A percentile compares a stretch with the other conserved stretches of the same genome.
Conservation (phyloP, 2,113 vertebrate genomes). For the Macquaria ambigua region DNA sequence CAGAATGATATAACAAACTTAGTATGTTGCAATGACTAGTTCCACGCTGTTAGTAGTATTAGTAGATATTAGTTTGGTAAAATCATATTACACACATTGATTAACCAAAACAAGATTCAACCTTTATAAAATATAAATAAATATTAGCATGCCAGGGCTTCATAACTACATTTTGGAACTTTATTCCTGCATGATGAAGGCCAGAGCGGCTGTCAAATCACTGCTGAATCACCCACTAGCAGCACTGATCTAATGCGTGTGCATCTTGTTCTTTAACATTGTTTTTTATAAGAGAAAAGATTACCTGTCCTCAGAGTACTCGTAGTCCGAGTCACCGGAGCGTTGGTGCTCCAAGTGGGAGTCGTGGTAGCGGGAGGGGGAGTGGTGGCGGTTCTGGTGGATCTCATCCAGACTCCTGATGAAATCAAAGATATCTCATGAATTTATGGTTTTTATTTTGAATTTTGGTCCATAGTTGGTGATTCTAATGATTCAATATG, state of each 20-base stretch:
- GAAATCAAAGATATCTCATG: conserved; percentile 3
- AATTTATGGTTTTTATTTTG: neutral
- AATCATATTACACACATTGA: conserved; percentile 36
- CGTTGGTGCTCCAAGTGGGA: conserved; percentile 90
- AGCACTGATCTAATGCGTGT: neutral
- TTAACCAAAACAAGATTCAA: conserved; percentile 12
- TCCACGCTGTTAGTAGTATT: conserved; percentile 77
- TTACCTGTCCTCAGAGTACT: conserved; percentile 99
- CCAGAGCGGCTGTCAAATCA: neutral
- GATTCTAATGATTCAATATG: neutral
- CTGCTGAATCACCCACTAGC: neutral
- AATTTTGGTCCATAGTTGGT: neutral
- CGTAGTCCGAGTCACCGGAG: conserved; percentile 92
- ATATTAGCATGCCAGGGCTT: neutral
- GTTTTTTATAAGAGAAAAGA: neutral
- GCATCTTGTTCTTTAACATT: neutral
- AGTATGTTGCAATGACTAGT: conserved; percentile 46
- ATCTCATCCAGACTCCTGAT: conserved; percentile 99
- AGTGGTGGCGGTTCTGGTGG: conserved; percentile 94
- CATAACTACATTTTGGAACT: neutral
- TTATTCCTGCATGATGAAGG: neutral
- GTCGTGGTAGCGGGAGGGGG: conserved; percentile 94
- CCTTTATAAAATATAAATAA: neutral
- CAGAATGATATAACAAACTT: conserved; percentile 44
- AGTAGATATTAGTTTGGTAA: conserved; percentile 66